Conservation (phyloP, 2,888 invertebrate genomes). For the Eupithecia vulgata region DNA sequence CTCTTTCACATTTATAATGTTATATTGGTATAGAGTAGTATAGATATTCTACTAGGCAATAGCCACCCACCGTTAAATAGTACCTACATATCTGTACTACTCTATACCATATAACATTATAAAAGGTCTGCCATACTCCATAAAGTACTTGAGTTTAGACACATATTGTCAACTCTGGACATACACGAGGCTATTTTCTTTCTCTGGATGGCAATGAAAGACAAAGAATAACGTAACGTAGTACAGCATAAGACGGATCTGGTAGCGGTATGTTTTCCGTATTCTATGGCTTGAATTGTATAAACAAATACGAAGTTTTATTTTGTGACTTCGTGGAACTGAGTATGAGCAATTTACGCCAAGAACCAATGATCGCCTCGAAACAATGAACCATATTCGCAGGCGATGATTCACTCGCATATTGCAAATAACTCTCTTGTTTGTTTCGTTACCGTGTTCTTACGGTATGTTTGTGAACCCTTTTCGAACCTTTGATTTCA, state of each 20-base stretch:
- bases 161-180: too few relatives aligned
- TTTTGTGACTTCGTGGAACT: constrained; percentile 6
- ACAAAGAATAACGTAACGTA: not conserved
- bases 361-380: constrained; percentile 41
- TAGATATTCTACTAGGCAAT: too few relatives aligned
- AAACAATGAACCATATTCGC: constrained; percentile 50
- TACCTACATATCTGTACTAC: too few relatives aligned
- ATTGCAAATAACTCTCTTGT: constrained; percentile 42
- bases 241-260: not conserved
- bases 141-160: too few relatives aligned
- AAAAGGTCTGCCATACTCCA: too few relatives aligned
- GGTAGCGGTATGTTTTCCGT: not conserved
- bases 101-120: too few relatives aligned
- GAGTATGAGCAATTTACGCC: constrained; percentile 35
- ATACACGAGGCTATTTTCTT: too few relatives aligned
- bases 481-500: not conserved
- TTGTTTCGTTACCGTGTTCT: constrained; percentile 41
- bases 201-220: not conserved
- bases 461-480: constrained; percentile 17
- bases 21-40: too few relatives aligned
- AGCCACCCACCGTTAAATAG: too few relatives aligned
- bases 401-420: constrained; percentile 47
- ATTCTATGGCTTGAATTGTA: not conserved
- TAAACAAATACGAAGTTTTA: not conserved
- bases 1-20: too few relatives aligned